Base-by-base conservation (phyloP, 2,888 invertebrate genomes). In the Syrphus vitripennis region DNA sequence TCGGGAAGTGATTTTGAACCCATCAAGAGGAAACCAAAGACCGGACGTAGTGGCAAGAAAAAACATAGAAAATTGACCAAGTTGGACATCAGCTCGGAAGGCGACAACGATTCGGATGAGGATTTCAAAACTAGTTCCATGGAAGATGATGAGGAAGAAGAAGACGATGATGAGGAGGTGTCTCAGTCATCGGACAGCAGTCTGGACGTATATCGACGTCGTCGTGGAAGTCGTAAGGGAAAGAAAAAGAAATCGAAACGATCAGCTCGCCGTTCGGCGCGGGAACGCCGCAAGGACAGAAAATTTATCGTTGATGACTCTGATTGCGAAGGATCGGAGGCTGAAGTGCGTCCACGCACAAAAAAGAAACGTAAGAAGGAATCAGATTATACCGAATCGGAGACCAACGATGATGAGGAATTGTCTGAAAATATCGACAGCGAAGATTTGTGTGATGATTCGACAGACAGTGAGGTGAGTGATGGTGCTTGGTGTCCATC, bases 31-130 rank as follows among this genome's bases (percentile, higher is more conserved):
- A 91, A 90, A 79, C 88, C 89, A 12, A 89, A 88, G 12, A 84
- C 87, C 6, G 84, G 79, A 14, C 79, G 70, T 7, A 90, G 89
- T 63, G 89, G 90, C 14, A 93, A 93, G 88, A 95, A 96, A 90
- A 96, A 96, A 89, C 94, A 95, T 40, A 94, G 97, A 31, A 96
- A 96, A 89, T 92, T 97, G 53, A 97, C 97, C 90, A 96, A 96
- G 61, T 92, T 97, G 69, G 97, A 97, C 89, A 95, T 96, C n/a
- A 95, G 95, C 53, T 96, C 96, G 48, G 96, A 96, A 90, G 91
- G 91, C 53, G 96, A 97, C 88, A 96, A 97, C 91, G 95, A 94
- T 76, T 97, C 96, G 0, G 98, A 98, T 90, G 98, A 98, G 91
- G 98, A 98, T 92, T 98, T 98, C 90, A 97, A 97, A 90, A 97